phyloP scores from a whole-genome alignment of 2,888 invertebrate species.

The Aphodius sticticus region DNA sequence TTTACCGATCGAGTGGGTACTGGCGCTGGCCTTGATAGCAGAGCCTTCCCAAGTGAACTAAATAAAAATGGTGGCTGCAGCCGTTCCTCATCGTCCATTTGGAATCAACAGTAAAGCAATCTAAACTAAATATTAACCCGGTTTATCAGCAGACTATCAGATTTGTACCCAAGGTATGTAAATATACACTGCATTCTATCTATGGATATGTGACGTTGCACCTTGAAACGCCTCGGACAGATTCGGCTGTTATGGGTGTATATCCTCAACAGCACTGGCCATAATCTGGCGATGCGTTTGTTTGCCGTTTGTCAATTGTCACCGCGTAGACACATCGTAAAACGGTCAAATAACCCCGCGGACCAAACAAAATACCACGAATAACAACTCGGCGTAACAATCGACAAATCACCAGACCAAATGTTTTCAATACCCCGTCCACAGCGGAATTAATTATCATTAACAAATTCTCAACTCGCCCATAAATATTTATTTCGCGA shows the following conservation, averaged over 20 bases:
- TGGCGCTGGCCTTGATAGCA: slow-evolving; percentile 42
- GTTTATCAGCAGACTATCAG: slow-evolving; percentile 30
- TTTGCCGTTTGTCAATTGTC: neutral
- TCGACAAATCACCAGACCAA: no score
- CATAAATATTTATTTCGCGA: no score
- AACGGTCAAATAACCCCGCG: no score
- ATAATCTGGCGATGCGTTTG: neutral
- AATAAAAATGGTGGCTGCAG: slow-evolving; percentile 56
- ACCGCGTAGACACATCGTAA: no score
- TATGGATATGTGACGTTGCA: neutral
- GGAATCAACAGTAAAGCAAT: slow-evolving; percentile 37
- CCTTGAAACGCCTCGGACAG: neutral
- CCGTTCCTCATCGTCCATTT: slow-evolving; percentile 18
- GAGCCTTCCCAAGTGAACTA: slow-evolving; percentile 48
- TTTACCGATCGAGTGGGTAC: slow-evolving; percentile 37
- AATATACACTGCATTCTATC: slow-evolving; percentile 8
- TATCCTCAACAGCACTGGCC: neutral
- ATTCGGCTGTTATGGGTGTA: slow-evolving; percentile 4
- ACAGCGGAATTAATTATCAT: no score
- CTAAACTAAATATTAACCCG: slow-evolving; percentile 35
- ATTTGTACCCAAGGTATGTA: slow-evolving; percentile 39
- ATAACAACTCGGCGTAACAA: no score
- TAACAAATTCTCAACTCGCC: no score
- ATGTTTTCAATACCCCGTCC: no score
- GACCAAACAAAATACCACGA: no score